Evolutionary conservation across 2,797 vertebrate genomes (phyloP), one percentile per base, ranked within the genome.

Genomic region (Brachyalestes nurse): DNA sequence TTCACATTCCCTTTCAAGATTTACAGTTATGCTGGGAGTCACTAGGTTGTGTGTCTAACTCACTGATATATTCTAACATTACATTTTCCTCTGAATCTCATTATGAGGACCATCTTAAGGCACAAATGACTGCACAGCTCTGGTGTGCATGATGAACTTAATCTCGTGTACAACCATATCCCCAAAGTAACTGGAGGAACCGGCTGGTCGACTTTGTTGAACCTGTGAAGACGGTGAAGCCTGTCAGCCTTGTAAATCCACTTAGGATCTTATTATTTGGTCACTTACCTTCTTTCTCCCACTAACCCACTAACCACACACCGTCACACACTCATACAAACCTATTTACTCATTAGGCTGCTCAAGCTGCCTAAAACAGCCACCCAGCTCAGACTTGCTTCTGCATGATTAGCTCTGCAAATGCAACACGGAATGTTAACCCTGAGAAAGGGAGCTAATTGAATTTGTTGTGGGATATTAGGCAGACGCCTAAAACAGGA

Each of bases 331-430:
- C 45, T 70, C 42, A 6, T 2, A 25, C 42, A 51, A 47, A 70
- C 23, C 67, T n/a, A 51, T 70, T 70, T 70, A 25, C 45, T 70
- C 67, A 49, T 70, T 51, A 70, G 65, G 65, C n/a, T 47, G 38
- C 65, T 45, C 17, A 42, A 47, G 67, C 14, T 70, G 67, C 45
- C 42, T 25, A 19, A 25, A 51, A 21, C 38, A 45, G 13, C 64
- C 38, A 19, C 42, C 14, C 13, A 7, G 45, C 23, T 51, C 45
- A 28, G 45, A 1, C 67, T 70, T 13, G 14, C 67, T 14, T 70
- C 67, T 8, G 25, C 65, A 1, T 45, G n/a, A 67, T 67, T 67
- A 67, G 7, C 40, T 8, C 40, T 9, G n/a, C 38, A 21, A n/a
- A 67, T 21, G 65, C 38, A 45, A 13, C 61, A 6, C 25, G 2